A percentile compares a stretch with the other conserved stretches of the same genome.
Evolutionary conservation across 2,113 vertebrate species (phyloP).

Genomic region (Nycticebus coucang): DNA sequence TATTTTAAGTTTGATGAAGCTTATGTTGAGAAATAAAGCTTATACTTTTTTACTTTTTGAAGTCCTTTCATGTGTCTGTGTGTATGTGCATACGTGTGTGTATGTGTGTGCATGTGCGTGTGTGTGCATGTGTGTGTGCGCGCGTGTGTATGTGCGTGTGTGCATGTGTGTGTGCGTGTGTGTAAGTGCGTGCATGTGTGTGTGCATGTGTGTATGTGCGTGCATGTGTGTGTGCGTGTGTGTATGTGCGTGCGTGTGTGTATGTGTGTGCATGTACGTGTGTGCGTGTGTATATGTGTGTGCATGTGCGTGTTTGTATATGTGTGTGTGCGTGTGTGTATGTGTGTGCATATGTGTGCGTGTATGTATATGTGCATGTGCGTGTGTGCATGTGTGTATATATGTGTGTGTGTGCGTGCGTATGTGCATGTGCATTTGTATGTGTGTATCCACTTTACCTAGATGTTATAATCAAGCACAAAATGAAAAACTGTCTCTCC

Average conservation of each 20-base stretch:
- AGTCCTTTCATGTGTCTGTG: background rate
- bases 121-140: too few species aligned
- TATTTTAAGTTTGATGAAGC: too few species aligned
- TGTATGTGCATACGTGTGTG: too few species aligned
- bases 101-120: too few species aligned
- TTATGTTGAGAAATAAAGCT: too few species aligned
- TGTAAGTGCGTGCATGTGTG: background rate
- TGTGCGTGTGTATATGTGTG: too few species aligned
- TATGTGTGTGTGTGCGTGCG: too few species aligned
- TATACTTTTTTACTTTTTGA: background rate
- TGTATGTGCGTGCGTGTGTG: background rate
- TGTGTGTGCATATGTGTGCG: background rate
- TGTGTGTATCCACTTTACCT: background rate
- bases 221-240: background rate
- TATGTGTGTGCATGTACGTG: background rate
- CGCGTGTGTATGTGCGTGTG: too few species aligned
- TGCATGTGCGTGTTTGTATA: too few species aligned
- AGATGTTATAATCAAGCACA: background rate
- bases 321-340: too few species aligned
- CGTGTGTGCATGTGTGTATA: background rate
- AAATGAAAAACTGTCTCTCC: background rate
- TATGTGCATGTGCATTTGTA: background rate
- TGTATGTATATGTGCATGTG: background rate
- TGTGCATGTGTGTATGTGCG: background rate
- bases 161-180: too few species aligned